phyloP scores from a whole-genome alignment of 2,888 invertebrate species.

The Lepas anatifera region DNA sequence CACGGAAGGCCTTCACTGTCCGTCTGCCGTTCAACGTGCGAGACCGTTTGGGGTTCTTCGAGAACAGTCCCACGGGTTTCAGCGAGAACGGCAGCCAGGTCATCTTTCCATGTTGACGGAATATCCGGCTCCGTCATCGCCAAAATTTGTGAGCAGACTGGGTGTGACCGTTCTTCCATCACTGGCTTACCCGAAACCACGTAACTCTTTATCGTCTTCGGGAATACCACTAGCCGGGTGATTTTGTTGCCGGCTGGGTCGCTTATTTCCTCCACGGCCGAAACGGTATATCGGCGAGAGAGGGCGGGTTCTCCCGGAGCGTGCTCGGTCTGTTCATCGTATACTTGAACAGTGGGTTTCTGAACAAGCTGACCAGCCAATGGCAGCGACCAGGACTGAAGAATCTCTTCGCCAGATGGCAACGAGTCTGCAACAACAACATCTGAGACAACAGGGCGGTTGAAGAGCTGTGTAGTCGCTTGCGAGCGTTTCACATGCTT shows the following conservation, averaged over 20 bases:
- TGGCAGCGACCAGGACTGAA: neutral
- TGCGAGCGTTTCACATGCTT: neutral
- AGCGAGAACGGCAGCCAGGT: neutral
- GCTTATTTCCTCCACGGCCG: neutral
- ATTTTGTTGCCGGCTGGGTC: neutral
- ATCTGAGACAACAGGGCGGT: neutral
- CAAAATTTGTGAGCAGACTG: neutral
- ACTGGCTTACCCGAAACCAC: neutral
- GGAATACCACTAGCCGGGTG: neutral
- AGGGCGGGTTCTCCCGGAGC: neutral
- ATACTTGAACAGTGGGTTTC: neutral
- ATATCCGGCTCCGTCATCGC: neutral
- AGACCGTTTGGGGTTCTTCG: neutral
- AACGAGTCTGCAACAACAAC: neutral
- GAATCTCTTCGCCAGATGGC: neutral
- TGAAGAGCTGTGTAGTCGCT: neutral
- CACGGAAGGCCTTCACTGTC: neutral
- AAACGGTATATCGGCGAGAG: neutral
- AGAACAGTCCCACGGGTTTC: neutral
- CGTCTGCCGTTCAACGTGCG: neutral
- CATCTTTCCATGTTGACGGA: neutral
- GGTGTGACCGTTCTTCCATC: neutral
- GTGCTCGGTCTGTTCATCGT: neutral
- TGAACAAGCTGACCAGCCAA: neutral
- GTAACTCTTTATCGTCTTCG: neutral